Evolutionary conservation across 2,797 vertebrate species (phyloP), one percentile per base, ranked within the genome.

Genomic region (Amazona ochrocephala): DNA sequence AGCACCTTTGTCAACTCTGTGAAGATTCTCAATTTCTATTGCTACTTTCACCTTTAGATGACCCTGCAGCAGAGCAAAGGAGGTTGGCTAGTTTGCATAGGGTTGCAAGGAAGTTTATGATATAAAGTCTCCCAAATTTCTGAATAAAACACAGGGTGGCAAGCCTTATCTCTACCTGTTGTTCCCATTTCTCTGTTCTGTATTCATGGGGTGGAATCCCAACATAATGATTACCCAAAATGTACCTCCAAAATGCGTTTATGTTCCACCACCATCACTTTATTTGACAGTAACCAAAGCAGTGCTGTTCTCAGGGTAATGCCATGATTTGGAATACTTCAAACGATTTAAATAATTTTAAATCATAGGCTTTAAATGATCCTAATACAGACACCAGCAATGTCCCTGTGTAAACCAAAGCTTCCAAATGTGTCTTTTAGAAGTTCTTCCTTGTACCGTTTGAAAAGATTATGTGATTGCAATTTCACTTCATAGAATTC

Each of bases 81-180:
- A 67, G 30, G 9, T 22, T 76, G 41, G 11, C 21, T 60, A 23
- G 12, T 0, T 0, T 8, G 8, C 4, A 2, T 22, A 17, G 14
- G 20, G 15, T 18, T 27, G 7, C 15, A 30, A 17, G 27, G n/a
- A 74, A 34, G 10, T 9, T 58, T 58, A 23, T 56, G 45, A 32
- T 5, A 5, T 6, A 41, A 68, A 37, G 41, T 4, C 10, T 60
- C 7, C 22, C 12, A 58, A 7, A 68, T 41, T 71, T 58, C 24
- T 61, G 11, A 7, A 7, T 26, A 70, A 75, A 81, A 26, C 6
- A 18, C 4, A n/a, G 32, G 11, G 7, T 4, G 4, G 2, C 48
- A 86, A 44, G 15, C 2, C 1, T 51, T 54, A 13, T 27, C 6
- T 79, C 4, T 45, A 18, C 27, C 8, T 29, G 6, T 27, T 84